A percentile compares a stretch with the other conserved stretches of the same genome.
phyloP scores from a whole-genome alignment of 2,888 invertebrate genomes.

The Deladenus siricidicola region DNA sequence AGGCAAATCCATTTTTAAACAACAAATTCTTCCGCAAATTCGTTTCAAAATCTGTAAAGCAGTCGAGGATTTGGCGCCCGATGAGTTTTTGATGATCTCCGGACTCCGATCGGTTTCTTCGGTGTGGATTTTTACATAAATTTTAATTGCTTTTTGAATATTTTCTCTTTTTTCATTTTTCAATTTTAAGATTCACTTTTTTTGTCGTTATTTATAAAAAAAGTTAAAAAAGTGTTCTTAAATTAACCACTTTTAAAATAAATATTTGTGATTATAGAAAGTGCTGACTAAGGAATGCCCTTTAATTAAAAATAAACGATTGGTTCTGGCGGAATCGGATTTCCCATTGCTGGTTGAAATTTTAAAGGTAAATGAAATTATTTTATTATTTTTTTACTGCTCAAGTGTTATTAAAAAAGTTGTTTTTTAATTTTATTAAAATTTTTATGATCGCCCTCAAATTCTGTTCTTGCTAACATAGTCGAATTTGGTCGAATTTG shows the following conservation, averaged over 20 bases:
- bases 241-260: no score
- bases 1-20: background rate
- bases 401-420: no score
- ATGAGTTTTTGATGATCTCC: background rate
- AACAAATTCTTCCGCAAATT: slow-evolving; percentile 1
- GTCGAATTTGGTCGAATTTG: no score
- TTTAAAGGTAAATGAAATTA: no score
- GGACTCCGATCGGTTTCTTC: background rate
- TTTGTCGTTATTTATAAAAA: no score
- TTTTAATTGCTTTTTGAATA: no score
- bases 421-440: no score
- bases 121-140: background rate
- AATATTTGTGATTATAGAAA: background rate
- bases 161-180: no score
- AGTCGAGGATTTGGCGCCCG: background rate
- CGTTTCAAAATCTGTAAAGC: background rate
- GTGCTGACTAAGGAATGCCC: background rate
- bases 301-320: slow-evolving; percentile 1
- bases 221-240: background rate
- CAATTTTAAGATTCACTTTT: no score
- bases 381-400: no score
- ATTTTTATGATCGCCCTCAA: no score
- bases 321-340: background rate
- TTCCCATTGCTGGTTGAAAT: background rate
- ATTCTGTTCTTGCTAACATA: no score